Evolutionary conservation across 2,888 invertebrate species (phyloP).

Genomic region (Caenorhabditis sulstoni): DNA sequence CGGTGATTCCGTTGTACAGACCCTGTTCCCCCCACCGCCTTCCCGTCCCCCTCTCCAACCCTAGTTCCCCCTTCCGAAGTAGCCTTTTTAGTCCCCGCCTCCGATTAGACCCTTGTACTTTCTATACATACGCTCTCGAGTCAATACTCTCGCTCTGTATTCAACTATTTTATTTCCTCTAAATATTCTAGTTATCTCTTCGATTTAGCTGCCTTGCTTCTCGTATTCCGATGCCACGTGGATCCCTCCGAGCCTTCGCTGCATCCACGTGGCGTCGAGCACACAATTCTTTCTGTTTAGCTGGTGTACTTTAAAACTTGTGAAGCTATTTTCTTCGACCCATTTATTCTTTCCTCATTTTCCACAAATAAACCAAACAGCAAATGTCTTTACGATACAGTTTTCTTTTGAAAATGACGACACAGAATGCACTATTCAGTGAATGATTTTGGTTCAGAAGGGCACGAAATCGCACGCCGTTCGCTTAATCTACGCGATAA

Average conservation of each 20-base stretch:
- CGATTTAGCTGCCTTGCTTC: constrained; percentile 28
- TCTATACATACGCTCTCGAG: constrained; percentile 24
- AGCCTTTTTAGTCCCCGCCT: constrained; percentile 34
- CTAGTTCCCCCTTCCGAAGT: constrained; percentile 27
- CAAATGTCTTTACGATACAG: no score
- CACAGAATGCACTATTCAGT: no score
- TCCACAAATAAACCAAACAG: constrained; percentile 4
- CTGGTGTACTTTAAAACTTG: constrained; percentile 54
- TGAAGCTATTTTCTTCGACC: constrained; percentile 47
- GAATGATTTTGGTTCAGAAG: no score
- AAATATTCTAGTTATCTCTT: constrained; percentile 33
- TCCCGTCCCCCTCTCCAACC: constrained; percentile 4
- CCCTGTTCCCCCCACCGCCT: constrained; percentile 34
- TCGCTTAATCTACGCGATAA: no score
- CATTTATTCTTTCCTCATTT: constrained; percentile 46
- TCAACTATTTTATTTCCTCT: constrained; percentile 40
- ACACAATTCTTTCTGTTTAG: constrained; percentile 53
- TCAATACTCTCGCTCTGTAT: constrained; percentile 14
- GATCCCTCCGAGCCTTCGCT: neutral
- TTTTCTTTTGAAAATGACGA: no score
- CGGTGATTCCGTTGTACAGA: constrained; percentile 57
- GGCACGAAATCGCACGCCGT: no score
- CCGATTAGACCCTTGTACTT: constrained; percentile 25
- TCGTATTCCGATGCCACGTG: constrained; percentile 10
- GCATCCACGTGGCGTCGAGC: constrained; percentile 1